Percentiles rank a stretch among this genome's conserved stretches.
Evolutionary conservation across 1,140 invertebrate species (phyloP).

Genomic region (Agrilus planipennis): DNA sequence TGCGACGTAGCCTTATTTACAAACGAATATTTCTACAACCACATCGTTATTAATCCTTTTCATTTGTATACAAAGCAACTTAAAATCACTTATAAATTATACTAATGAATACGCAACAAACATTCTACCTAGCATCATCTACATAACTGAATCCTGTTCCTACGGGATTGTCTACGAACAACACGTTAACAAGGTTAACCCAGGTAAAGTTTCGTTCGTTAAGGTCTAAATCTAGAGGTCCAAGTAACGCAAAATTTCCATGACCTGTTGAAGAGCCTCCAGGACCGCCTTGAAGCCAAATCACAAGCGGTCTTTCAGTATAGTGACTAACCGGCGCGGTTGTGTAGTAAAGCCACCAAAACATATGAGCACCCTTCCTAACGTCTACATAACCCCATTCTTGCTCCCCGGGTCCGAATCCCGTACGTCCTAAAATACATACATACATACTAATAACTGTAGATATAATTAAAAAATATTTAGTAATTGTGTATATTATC

Average conservation of each 20-base stretch:
- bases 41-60: too few species aligned
- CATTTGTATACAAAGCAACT: too few species aligned
- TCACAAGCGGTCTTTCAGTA: slow-evolving; percentile 53
- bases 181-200: slow-evolving; percentile 61
- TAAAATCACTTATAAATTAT: too few species aligned
- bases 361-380: slow-evolving; percentile 59
- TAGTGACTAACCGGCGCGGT: slow-evolving; percentile 41
- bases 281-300: slow-evolving; percentile 55
- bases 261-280: slow-evolving; percentile 64
- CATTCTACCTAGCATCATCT: slow-evolving; percentile 39
- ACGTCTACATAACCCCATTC: slow-evolving; percentile 59
- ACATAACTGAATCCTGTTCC: slow-evolving; percentile 81
- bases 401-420: slow-evolving; percentile 47
- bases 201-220: slow-evolving; percentile 58
- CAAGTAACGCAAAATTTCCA: slow-evolving; percentile 69
- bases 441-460: slow-evolving; percentile 39
- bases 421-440: slow-evolving; percentile 24
- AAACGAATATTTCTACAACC: too few species aligned
- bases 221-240: slow-evolving; percentile 53
- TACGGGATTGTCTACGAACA: slow-evolving; percentile 83
- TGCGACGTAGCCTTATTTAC: too few species aligned
- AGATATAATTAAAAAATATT: slow-evolving; percentile 40
- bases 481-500: too few species aligned
- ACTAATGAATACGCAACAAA: too few species aligned
- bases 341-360: slow-evolving; percentile 73